Percentiles rank a stretch among this genome's conserved stretches.
Conservation (phyloP, 2,888 invertebrate species). For the Microchrysa polita region DNA sequence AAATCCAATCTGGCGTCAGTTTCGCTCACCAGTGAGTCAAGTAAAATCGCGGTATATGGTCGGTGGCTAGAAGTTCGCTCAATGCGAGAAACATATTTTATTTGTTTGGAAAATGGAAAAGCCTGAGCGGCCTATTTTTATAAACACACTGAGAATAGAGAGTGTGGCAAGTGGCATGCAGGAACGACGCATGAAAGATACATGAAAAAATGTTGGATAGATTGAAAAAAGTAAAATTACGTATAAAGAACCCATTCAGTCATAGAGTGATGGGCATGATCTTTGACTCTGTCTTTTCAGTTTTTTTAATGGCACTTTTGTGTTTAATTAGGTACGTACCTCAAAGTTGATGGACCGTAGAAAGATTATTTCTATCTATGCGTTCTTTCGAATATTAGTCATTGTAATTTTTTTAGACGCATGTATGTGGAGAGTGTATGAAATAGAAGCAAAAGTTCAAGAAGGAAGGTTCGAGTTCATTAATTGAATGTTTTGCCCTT, state of each 20-base stretch:
- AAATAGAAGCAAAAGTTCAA: too few species aligned
- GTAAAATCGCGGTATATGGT: conserved; percentile 6
- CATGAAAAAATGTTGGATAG: not conserved
- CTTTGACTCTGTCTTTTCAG: conserved; percentile 1
- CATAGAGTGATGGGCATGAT: conserved; percentile 17
- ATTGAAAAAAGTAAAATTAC: conserved; percentile 12
- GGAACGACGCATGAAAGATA: not conserved
- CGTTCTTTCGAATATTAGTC: too few species aligned
- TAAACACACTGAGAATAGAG: not conserved
- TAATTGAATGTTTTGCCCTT: too few species aligned
- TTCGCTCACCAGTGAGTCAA: conserved; percentile 26
- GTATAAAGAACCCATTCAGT: conserved; percentile 30
- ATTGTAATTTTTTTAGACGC: too few species aligned
- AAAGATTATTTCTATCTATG: too few species aligned
- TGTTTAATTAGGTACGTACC: conserved; percentile 30
- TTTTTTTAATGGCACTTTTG: conserved; percentile 23
- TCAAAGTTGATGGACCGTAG: conserved; percentile 13
- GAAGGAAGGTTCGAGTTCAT: too few species aligned
- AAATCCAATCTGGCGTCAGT: conserved; percentile 13
- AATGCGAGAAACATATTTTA: not conserved
- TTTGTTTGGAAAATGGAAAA: conserved; percentile 34
- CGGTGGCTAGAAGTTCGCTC: not conserved
- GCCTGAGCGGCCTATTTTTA: conserved; percentile 34
- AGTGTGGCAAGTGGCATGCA: not conserved
- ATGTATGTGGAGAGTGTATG: too few species aligned